Evolutionary conservation across 2,797 vertebrate genomes (phyloP).

Genomic region (Salarias fasciatus): DNA sequence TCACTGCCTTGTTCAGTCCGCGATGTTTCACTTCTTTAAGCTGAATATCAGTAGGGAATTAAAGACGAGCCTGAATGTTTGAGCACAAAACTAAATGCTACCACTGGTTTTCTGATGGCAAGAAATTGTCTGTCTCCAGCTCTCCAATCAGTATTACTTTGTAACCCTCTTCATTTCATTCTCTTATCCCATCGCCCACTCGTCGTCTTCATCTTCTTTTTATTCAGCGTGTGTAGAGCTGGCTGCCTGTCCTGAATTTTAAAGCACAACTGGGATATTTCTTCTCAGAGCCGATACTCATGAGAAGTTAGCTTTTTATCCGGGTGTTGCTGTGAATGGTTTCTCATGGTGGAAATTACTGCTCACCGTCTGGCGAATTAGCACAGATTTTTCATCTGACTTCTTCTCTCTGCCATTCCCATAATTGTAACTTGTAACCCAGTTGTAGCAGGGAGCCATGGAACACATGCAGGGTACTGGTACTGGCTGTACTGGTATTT

Average conservation of each 20-base stretch:
- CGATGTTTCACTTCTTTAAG: background rate
- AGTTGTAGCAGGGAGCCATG: no score
- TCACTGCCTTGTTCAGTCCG: no score
- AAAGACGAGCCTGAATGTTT: background rate
- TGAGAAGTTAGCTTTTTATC: background rate
- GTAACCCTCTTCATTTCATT: slow-evolving; percentile 8
- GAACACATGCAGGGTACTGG: no score
- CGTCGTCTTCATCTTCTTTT: slow-evolving; percentile 2
- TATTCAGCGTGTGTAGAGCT: slow-evolving; percentile 27
- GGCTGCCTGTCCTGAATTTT: slow-evolving; percentile 35
- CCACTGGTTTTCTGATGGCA: slow-evolving; percentile 10
- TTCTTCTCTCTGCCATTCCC: background rate
- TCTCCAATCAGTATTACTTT: slow-evolving; percentile 13
- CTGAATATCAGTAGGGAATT: slow-evolving; percentile 2
- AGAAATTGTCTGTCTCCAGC: slow-evolving; percentile 4
- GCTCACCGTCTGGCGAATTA: background rate
- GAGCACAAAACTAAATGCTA: background rate
- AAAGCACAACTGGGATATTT: slow-evolving; percentile 22
- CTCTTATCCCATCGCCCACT: slow-evolving; percentile 9
- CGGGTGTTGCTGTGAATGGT: background rate
- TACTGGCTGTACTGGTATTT: no score
- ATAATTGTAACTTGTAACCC: background rate
- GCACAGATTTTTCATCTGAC: background rate
- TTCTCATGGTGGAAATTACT: background rate
- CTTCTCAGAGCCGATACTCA: slow-evolving; percentile 1